Conservation (phyloP, 2,888 invertebrate genomes). For the Pediacus dermestoides region DNA sequence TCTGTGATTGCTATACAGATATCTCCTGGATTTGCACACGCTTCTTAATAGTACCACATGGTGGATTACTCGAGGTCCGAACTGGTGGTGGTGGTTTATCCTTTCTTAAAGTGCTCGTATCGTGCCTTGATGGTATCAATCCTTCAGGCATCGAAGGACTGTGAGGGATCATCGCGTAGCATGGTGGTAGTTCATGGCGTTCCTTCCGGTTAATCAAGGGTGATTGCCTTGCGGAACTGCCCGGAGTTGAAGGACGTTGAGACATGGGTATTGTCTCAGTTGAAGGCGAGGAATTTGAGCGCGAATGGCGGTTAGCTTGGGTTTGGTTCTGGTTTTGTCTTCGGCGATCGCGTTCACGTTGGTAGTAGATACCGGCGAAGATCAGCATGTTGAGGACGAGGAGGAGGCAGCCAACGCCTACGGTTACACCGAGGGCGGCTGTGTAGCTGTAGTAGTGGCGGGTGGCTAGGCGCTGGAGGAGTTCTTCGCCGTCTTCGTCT, state of each 20-base stretch:
- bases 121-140: not conserved
- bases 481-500: slow-evolving; percentile 53
- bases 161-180: slow-evolving; percentile 52
- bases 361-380: slow-evolving; percentile 74
- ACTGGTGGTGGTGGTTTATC: slow-evolving; percentile 48
- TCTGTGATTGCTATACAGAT: slow-evolving; percentile 61
- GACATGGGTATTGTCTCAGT: slow-evolving; percentile 48
- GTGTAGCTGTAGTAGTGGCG: slow-evolving; percentile 66
- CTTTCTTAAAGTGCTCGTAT: slow-evolving; percentile 28
- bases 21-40: slow-evolving; percentile 79
- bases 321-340: slow-evolving; percentile 36
- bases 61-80: slow-evolving; percentile 47
- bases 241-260: slow-evolving; percentile 47
- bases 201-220: slow-evolving; percentile 41
- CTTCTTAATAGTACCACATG: slow-evolving; percentile 64
- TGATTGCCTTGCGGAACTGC: slow-evolving; percentile 44
- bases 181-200: slow-evolving; percentile 49
- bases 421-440: slow-evolving; percentile 73
- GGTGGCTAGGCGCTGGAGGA: slow-evolving; percentile 54
- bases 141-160: slow-evolving; percentile 39
- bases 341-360: slow-evolving; percentile 58
- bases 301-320: slow-evolving; percentile 24
- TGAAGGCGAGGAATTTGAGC: slow-evolving; percentile 43
- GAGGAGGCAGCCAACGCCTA: slow-evolving; percentile 70
- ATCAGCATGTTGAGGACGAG: slow-evolving; percentile 70